Percentiles rank a stretch among this genome's conserved stretches.
phyloP scores from a whole-genome alignment of 2,113 vertebrate species.

The Etheostoma spectabile region DNA sequence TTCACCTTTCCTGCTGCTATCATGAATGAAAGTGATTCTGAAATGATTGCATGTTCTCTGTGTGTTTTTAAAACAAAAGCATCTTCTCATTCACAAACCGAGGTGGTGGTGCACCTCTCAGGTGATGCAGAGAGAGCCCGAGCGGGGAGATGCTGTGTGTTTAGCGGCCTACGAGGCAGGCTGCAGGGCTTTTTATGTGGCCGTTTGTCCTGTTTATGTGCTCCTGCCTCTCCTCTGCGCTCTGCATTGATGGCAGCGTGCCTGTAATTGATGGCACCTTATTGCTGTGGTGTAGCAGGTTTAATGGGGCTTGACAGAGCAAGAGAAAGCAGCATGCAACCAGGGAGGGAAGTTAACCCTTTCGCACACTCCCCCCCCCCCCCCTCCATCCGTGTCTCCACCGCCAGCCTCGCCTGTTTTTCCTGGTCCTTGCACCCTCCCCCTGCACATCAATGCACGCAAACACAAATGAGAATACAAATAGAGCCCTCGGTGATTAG shows the following conservation, averaged over 20 bases:
- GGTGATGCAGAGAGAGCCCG: slow-evolving; percentile 8
- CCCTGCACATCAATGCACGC: slow-evolving; percentile 39
- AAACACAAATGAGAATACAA: slow-evolving; percentile 66
- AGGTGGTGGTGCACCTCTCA: background rate
- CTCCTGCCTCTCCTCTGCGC: slow-evolving; percentile 76
- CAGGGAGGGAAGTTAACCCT: slow-evolving; percentile 80
- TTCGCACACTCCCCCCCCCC: slow-evolving; percentile 56
- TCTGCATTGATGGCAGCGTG: slow-evolving; percentile 80
- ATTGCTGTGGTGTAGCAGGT: slow-evolving; percentile 86
- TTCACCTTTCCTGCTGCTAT: background rate
- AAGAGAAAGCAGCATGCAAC: slow-evolving; percentile 80
- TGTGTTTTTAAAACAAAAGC: slow-evolving; percentile 52
- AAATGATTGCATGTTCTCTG: slow-evolving; percentile 8
- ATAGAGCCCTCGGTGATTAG: slow-evolving; percentile 65
- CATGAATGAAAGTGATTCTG: slow-evolving; percentile 47
- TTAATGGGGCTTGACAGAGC: slow-evolving; percentile 87
- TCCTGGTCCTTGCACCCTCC: background rate
- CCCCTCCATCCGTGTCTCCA: slow-evolving; percentile 18
- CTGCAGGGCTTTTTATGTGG: slow-evolving; percentile 82
- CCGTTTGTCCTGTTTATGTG: slow-evolving; percentile 87
- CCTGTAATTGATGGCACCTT: slow-evolving; percentile 87
- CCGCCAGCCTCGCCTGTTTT: slow-evolving; percentile 4
- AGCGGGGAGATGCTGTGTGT: background rate
- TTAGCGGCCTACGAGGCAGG: slow-evolving; percentile 17
- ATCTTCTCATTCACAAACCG: slow-evolving; percentile 32